These are phyloP conservation scores for Hybognathus amarus DNA, from an alignment of 2,797 vertebrate genomes.

Conservation along the genomic window DNA sequence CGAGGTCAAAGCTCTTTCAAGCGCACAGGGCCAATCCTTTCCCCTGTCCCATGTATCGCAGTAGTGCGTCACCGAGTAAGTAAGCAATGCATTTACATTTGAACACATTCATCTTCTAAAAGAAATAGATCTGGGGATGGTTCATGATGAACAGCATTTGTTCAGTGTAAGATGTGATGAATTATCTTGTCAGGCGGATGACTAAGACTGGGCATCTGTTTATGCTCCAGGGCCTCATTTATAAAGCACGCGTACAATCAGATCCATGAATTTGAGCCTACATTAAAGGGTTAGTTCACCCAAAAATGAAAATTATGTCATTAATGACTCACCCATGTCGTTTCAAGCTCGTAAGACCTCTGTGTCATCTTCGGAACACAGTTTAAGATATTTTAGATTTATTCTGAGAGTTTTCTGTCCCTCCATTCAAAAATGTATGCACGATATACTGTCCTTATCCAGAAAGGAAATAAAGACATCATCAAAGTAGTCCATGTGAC, in stretches of 20 bases:
- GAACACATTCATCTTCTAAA: neutral
- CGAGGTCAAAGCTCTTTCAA: slow-evolving; percentile 14
- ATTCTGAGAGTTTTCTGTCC: too few species aligned
- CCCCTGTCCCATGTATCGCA: neutral
- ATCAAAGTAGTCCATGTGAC: too few species aligned
- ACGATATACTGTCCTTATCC: too few species aligned
- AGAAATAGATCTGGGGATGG: neutral
- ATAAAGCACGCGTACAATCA: neutral
- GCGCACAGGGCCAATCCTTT: slow-evolving; percentile 9
- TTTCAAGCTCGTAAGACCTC: too few species aligned
- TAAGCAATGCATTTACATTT: slow-evolving; percentile 15
- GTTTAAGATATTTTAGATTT: too few species aligned
- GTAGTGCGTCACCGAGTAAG: neutral
- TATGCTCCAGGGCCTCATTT: slow-evolving; percentile 29
- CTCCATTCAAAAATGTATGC: too few species aligned
- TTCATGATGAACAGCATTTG: neutral
- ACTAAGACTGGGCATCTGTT: slow-evolving; percentile 36
- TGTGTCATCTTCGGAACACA: too few species aligned
- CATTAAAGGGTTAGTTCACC: neutral
- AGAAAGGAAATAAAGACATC: too few species aligned
- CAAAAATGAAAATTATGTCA: too few species aligned
- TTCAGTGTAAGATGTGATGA: slow-evolving; percentile 24
- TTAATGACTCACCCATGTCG: too few species aligned
- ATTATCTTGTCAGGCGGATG: slow-evolving; percentile 26
- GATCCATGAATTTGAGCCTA: neutral